Evolutionary conservation across 2,888 invertebrate genomes (phyloP).

Genomic region (Pterostichus madidus): DNA sequence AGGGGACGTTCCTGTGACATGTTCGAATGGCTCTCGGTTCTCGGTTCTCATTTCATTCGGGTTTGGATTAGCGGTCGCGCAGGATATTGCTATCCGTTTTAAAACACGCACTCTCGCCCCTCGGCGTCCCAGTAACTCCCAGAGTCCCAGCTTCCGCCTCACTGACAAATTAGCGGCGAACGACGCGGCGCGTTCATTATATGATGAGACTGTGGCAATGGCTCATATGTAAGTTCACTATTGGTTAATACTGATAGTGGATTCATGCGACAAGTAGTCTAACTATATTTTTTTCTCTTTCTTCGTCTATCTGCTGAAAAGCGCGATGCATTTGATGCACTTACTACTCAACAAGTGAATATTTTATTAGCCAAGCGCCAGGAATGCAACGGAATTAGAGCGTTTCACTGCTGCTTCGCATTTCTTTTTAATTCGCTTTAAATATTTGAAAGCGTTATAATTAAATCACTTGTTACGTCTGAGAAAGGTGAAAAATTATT

Average conservation of each 20-base stretch:
- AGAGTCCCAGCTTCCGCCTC: neutral
- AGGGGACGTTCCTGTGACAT: constrained; percentile 17
- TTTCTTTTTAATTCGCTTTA: constrained; percentile 49
- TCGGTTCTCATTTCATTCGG: constrained; percentile 10
- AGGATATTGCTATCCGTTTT: constrained; percentile 45
- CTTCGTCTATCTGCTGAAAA: constrained; percentile 15
- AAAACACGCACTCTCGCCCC: constrained; percentile 20
- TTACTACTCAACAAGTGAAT: constrained; percentile 55
- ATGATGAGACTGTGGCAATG: neutral
- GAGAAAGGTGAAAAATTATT: constrained; percentile 51
- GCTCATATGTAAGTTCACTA: neutral
- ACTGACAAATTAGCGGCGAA: constrained; percentile 24
- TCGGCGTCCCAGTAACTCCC: neutral
- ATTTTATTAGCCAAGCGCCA: constrained; percentile 41
- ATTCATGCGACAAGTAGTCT: too few species aligned
- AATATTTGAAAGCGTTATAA: constrained; percentile 57
- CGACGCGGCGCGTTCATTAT: constrained; percentile 9
- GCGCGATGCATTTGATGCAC: neutral
- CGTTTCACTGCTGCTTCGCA: constrained; percentile 25
- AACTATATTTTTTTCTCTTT: constrained; percentile 5
- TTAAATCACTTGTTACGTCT: constrained; percentile 51
- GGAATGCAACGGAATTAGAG: constrained; percentile 52
- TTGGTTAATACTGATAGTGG: too few species aligned
- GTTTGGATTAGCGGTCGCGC: constrained; percentile 38
- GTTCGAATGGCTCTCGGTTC: constrained; percentile 21